Evolutionary conservation across 2,113 vertebrate genomes (phyloP).

Genomic region (Odobenus rosmarus): DNA sequence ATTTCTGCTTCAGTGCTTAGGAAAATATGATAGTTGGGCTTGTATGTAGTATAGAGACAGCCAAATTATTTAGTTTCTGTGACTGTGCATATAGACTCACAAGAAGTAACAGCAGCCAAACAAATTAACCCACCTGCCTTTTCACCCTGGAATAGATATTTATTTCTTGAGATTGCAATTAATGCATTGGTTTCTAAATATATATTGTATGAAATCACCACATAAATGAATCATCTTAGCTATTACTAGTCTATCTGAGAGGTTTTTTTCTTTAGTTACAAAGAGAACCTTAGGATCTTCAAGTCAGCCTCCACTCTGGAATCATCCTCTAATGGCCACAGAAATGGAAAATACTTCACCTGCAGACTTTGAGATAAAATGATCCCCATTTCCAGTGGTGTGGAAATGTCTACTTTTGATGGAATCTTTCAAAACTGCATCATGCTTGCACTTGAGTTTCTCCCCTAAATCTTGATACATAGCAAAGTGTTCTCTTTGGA

Average conservation of each 20-base stretch:
- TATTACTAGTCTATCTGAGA: background rate
- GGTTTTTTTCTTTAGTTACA: constrained; percentile 19
- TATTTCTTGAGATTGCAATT: constrained; percentile 10
- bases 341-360: constrained; percentile 43
- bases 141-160: background rate
- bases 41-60: background rate
- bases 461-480: constrained; percentile 64
- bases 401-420: constrained; percentile 62
- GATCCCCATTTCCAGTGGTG: background rate
- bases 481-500: constrained; percentile 53
- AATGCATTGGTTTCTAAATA: background rate
- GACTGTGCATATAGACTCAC: background rate
- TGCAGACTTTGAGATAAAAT: constrained; percentile 56
- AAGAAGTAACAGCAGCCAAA: background rate
- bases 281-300: constrained; percentile 1
- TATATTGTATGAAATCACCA: background rate
- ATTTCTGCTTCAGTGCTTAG: background rate
- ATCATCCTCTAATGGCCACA: background rate
- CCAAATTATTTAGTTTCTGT: background rate
- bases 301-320: background rate
- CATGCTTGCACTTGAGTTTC: constrained; percentile 46
- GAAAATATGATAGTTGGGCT: background rate
- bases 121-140: background rate
- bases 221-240: background rate
- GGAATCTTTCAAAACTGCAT: constrained; percentile 58